Evolutionary conservation across 2,113 vertebrate genomes (phyloP), one percentile per base, ranked within the genome.

Genomic region (Esox niger): DNA sequence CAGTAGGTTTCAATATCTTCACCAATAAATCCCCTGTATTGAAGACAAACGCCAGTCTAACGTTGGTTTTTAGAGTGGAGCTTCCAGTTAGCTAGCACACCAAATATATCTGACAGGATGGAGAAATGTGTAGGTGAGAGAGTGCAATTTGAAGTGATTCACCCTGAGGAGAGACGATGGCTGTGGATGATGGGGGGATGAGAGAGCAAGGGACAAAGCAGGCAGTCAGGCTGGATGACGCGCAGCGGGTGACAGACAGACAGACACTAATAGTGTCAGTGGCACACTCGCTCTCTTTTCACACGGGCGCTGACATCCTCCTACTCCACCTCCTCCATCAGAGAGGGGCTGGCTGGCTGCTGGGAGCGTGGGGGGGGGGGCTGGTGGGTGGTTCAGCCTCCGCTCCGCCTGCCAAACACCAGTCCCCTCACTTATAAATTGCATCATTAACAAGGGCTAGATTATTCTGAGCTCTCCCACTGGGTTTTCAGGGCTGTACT

Each of bases 371-470:
- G 8, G 38, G 17, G 38, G 13, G 35, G 38, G 13, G 17, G 38
- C 38, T 43, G 15, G 38, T 43, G 13, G 38, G 38, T 43, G 13
- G 38, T 43, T 2, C 15, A 43, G 38, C 38, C 82, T 78, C 79
- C 1, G 80, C 79, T 88, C 86, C 85, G 80, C 82, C 84, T 86
- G 88, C 86, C 87, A 90, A 89, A 88, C 85, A 87, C 82, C 73
- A 76, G 81, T 82, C 85, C 86, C 84, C 85, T 89, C 88, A 88
- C 89, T 88, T 90, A 90, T 90, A 90, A 91, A 91, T 88, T 89
- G 86, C 89, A 87, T 89, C 86, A 90, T 90, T 91, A 91, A 90
- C 88, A 89, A 86, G 76, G 84, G 75, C 82, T 77, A 88, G 89
- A 90, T 91, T 88, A 91, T 90, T 90, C 87, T 85, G 73, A 84